These are phyloP conservation scores for Aphaenogaster rudis DNA, from an alignment of 1,140 invertebrate species.

Conservation along the genomic window DNA sequence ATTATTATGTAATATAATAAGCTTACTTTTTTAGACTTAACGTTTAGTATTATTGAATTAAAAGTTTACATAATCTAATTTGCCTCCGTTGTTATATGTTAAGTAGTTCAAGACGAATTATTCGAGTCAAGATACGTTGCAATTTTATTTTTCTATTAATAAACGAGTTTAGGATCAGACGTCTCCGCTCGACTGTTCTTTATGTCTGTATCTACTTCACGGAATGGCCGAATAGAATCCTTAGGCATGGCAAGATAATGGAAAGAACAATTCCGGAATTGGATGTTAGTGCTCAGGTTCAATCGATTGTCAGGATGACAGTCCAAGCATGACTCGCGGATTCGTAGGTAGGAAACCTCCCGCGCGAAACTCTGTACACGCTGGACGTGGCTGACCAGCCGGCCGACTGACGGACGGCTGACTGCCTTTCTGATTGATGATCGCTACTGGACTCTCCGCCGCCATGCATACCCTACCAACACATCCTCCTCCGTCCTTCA, in stretches of 20 bases:
- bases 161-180: not conserved
- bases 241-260: slow-evolving; percentile 48
- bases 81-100: not conserved
- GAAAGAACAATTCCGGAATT: slow-evolving; percentile 65
- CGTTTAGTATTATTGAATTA: not conserved
- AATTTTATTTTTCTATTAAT: slow-evolving; percentile 27
- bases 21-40: not conserved
- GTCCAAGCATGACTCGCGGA: slow-evolving; percentile 76
- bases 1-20: not conserved
- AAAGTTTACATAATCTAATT: not conserved
- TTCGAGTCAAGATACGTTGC: not conserved
- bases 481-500: slow-evolving; percentile 75
- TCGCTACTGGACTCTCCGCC: slow-evolving; percentile 85
- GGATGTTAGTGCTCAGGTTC: slow-evolving; percentile 59
- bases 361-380: slow-evolving; percentile 75
- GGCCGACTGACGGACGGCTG: slow-evolving; percentile 84
- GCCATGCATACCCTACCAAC: slow-evolving; percentile 82
- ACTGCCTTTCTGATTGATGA: slow-evolving; percentile 86
- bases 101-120: not conserved
- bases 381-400: slow-evolving; percentile 79
- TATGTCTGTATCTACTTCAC: slow-evolving; percentile 11
- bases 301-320: slow-evolving; percentile 75
- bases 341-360: slow-evolving; percentile 74
- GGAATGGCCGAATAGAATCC: slow-evolving; percentile 38
- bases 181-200: not conserved